Evolutionary conservation across 30 jellyfish, hydroid and myxozoan species (phyloP).

Genomic region (Pelagia noctiluca): DNA sequence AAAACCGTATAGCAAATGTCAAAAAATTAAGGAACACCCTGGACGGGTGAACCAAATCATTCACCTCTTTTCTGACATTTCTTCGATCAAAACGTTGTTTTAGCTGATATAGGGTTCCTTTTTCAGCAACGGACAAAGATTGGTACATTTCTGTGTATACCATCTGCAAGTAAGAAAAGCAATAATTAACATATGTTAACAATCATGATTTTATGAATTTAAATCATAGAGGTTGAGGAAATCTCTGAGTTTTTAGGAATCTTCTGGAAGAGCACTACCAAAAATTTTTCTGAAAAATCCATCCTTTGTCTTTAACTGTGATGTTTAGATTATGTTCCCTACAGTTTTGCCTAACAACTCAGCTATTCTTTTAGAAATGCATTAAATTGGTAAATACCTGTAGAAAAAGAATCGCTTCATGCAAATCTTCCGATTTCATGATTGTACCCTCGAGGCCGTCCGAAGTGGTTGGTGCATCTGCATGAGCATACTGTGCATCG

Average conservation of each 20-base stretch:
- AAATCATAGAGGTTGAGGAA: background rate
- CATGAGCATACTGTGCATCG: too few relatives aligned
- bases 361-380: too few relatives aligned
- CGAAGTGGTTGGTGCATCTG: background rate
- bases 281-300: background rate
- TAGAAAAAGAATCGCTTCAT: background rate
- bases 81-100: background rate
- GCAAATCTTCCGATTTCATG: background rate
- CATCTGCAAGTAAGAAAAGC: background rate
- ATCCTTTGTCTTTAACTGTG: background rate
- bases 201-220: too few relatives aligned
- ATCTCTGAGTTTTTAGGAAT: background rate
- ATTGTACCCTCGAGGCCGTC: background rate
- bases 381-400: background rate
- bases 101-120: slow-evolving; percentile 9
- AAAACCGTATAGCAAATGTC: background rate
- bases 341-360: background rate
- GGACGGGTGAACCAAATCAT: background rate
- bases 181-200: background rate
- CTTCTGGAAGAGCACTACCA: background rate
- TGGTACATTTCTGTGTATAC: background rate
- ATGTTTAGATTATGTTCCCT: background rate
- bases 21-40: background rate
- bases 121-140: background rate
- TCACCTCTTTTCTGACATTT: background rate